These are phyloP conservation scores for Myathropa florea DNA, from an alignment of 2,888 invertebrate species.

Conservation along the genomic window DNA sequence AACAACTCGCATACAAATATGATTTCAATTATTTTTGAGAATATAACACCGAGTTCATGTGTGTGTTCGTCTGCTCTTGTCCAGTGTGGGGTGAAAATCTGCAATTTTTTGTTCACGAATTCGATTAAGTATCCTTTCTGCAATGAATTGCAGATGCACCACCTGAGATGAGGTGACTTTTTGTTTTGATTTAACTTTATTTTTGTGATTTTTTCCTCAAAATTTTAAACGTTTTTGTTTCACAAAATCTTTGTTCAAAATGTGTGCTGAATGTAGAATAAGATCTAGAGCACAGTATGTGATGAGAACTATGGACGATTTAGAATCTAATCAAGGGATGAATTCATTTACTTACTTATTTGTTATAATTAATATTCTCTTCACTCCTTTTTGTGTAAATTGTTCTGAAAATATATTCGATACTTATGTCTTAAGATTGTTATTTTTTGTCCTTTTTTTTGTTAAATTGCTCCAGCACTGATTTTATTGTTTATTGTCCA, in stretches of 20 bases:
- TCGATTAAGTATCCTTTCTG: no score
- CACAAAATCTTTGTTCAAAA: constrained; percentile 22
- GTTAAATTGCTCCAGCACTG: constrained; percentile 29
- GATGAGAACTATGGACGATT: neutral
- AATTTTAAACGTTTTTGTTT: neutral
- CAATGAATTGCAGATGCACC: neutral
- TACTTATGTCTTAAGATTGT: constrained; percentile 16
- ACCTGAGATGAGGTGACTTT: neutral
- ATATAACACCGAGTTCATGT: neutral
- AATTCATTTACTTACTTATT: neutral
- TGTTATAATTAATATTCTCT: constrained; percentile 24
- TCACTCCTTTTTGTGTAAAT: constrained; percentile 49
- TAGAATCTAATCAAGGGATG: constrained; percentile 6
- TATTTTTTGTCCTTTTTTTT: neutral
- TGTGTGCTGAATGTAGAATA: constrained; percentile 51
- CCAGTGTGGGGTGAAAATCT: neutral
- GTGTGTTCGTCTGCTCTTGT: neutral
- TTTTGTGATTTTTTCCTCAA: neutral
- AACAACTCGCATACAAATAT: constrained; percentile 24
- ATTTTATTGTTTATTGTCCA: neutral
- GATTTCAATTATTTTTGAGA: neutral
- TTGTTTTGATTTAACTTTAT: neutral
- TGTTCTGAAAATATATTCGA: constrained; percentile 5
- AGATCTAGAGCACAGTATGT: constrained; percentile 16
- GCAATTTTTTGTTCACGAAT: neutral